phyloP scores from a whole-genome alignment of 2,797 vertebrate genomes.

The Cirrhinus molitorella region DNA sequence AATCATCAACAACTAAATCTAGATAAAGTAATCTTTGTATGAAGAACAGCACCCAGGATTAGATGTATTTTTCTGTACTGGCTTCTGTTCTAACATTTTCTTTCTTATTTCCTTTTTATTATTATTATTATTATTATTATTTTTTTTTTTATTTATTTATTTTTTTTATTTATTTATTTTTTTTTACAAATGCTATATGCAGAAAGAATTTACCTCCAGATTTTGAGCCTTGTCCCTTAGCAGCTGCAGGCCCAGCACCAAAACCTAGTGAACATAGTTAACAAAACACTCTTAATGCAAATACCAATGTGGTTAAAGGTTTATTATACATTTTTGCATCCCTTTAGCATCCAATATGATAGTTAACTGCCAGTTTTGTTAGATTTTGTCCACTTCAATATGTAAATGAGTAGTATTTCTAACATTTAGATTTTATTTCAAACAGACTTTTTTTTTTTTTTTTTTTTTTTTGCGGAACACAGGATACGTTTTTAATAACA shows the following conservation, averaged over 20 bases:
- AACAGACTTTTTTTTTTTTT: too few relatives aligned
- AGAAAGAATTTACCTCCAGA: conserved; percentile 26
- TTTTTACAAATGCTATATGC: neutral
- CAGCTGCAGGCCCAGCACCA: conserved; percentile 11
- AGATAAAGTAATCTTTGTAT: neutral
- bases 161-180: too few relatives aligned
- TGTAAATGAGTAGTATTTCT: too few relatives aligned
- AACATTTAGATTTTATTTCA: neutral
- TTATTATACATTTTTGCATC: neutral
- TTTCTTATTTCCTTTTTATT: too few relatives aligned
- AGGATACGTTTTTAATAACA: neutral
- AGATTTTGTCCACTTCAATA: neutral
- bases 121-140: too few relatives aligned
- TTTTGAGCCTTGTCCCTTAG: conserved; percentile 44
- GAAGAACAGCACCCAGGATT: neutral
- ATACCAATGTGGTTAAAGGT: too few relatives aligned
- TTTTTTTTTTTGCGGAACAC: too few relatives aligned
- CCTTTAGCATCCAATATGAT: neutral
- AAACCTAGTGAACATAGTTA: conserved; percentile 30
- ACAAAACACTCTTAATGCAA: neutral
- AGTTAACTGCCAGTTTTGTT: neutral
- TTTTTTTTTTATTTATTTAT: too few relatives aligned
- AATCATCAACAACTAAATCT: neutral
- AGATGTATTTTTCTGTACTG: neutral
- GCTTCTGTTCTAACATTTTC: neutral